Conservation (phyloP, 92 coral and sea anemone species). For the Montipora capitata region DNA sequence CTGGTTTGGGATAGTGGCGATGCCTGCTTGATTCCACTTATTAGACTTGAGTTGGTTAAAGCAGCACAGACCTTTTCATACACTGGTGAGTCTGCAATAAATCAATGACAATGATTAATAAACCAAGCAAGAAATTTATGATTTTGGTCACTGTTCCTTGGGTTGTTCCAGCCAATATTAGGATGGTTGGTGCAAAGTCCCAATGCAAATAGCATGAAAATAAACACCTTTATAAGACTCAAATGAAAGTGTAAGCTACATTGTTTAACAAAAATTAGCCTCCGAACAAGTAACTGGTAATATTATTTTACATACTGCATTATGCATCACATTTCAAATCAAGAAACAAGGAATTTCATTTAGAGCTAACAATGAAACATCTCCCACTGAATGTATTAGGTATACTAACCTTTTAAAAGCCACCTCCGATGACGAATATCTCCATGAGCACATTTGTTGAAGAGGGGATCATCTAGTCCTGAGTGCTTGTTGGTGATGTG, state of each 20-base stretch:
- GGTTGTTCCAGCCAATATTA: neutral
- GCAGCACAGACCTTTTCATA: conserved; percentile 65
- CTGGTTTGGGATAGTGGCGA: conserved; percentile 68
- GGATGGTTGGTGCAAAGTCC: neutral
- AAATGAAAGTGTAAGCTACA: too few relatives aligned
- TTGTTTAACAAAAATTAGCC: too few relatives aligned
- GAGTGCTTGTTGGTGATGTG: conserved; percentile 71
- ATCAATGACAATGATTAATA: neutral
- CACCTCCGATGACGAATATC: conserved; percentile 37
- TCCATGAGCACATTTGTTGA: conserved; percentile 78
- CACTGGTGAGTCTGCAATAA: conserved; percentile 53
- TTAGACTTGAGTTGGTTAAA: conserved; percentile 49
- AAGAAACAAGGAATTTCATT: too few relatives aligned
- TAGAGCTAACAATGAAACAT: too few relatives aligned
- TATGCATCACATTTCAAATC: too few relatives aligned
- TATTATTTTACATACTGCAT: too few relatives aligned
- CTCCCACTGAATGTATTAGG: neutral
- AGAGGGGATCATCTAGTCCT: conserved; percentile 55
- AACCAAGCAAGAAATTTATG: neutral
- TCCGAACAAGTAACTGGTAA: too few relatives aligned
- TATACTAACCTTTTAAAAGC: conserved; percentile 23
- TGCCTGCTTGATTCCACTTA: conserved; percentile 54
- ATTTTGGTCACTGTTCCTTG: neutral
- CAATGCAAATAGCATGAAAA: neutral
- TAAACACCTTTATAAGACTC: too few relatives aligned